These are phyloP conservation scores for Carassius gibelio DNA, from an alignment of 2,113 vertebrate species.

Conservation along the genomic window DNA sequence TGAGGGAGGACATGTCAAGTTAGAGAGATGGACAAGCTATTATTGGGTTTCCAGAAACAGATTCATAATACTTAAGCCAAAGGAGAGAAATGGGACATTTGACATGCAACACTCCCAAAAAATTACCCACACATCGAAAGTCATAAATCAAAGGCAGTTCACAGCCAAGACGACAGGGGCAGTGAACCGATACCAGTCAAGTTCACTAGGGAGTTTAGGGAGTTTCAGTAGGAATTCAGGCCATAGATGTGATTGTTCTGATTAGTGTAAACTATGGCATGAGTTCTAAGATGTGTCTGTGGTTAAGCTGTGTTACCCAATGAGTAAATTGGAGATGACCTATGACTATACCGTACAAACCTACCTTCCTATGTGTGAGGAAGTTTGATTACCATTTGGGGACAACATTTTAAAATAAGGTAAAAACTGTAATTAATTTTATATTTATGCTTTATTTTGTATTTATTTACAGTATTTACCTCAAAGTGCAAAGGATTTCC, in stretches of 20 bases:
- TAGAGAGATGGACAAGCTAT: slow-evolving; percentile 29
- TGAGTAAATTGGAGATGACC: background rate
- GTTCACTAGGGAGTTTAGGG: background rate
- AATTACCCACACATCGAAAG: background rate
- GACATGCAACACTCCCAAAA: slow-evolving; percentile 33
- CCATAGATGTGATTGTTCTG: background rate
- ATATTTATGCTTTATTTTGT: background rate
- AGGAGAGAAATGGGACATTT: slow-evolving; percentile 15
- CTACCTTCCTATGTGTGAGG: background rate
- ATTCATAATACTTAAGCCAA: background rate
- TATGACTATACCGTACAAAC: background rate
- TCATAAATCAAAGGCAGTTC: slow-evolving; percentile 1
- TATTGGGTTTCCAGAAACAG: slow-evolving; percentile 34
- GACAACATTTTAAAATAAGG: background rate
- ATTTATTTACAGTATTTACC: background rate
- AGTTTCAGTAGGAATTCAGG: background rate
- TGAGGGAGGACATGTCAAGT: slow-evolving; percentile 26
- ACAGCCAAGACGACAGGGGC: slow-evolving; percentile 7
- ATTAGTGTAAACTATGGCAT: background rate
- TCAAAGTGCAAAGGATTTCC: background rate
- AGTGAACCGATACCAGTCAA: background rate
- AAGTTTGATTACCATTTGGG: background rate
- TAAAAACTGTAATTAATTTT: background rate
- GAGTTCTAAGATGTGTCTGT: background rate
- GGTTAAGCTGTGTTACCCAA: background rate